A percentile compares a stretch with the other conserved stretches of the same genome.
Conservation (phyloP, 2,797 vertebrate genomes). For the Chlorospingus semifuscus region DNA sequence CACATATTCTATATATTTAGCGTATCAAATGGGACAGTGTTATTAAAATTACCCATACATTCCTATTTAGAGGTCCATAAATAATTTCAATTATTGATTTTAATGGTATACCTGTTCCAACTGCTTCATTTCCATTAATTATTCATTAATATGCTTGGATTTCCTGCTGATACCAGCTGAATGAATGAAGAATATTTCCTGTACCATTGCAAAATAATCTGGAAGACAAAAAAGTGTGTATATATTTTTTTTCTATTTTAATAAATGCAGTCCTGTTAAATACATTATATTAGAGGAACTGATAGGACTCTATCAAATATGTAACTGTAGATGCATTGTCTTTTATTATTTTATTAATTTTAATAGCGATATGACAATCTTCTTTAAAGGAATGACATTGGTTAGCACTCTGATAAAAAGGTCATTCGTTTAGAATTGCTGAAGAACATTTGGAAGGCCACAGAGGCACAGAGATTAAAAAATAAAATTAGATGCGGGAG, state of each 20-base stretch:
- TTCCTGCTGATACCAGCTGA: background rate
- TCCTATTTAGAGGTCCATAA: background rate
- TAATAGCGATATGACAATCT: background rate
- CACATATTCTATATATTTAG: background rate
- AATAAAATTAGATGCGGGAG: background rate
- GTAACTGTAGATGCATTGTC: background rate
- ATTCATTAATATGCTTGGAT: background rate
- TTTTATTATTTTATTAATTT: background rate
- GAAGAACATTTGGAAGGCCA: background rate
- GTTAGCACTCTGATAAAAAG: background rate
- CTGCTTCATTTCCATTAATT: background rate
- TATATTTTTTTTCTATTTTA: background rate
- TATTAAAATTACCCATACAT: background rate
- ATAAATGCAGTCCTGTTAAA: background rate
- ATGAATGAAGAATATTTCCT: slow-evolving; percentile 11
- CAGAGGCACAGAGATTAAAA: background rate
- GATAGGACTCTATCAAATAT: background rate
- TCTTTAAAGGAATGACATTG: background rate
- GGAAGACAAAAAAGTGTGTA: background rate
- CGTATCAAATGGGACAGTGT: background rate
- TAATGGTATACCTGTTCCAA: background rate
- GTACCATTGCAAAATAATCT: background rate
- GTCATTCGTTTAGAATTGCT: background rate
- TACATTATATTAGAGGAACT: background rate
- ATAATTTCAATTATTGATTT: slow-evolving; percentile 9